Evolutionary conservation across 2,888 invertebrate genomes (phyloP).

Genomic region (Harmothoe impar): DNA sequence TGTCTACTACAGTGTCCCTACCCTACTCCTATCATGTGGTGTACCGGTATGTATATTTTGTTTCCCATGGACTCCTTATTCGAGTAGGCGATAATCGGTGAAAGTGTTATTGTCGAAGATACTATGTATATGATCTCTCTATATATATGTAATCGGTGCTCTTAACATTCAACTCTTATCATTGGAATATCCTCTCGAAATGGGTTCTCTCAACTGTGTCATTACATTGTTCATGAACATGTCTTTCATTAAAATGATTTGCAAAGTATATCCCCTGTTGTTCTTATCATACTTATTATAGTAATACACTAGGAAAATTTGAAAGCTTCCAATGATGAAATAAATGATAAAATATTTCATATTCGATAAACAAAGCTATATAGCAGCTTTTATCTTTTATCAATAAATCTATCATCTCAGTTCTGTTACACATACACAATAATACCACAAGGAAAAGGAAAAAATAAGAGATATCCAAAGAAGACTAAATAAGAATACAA

Average conservation of each 20-base stretch:
- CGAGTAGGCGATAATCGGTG: slow-evolving; percentile 1
- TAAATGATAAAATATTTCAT: no score
- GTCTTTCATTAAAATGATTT: slow-evolving; percentile 42
- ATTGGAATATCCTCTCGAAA: slow-evolving; percentile 10
- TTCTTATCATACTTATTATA: no score
- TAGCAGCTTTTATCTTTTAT: no score
- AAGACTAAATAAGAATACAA: no score
- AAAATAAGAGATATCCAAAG: no score
- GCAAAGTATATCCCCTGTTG: neutral
- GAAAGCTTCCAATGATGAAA: no score
- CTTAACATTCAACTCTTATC: slow-evolving; percentile 16
- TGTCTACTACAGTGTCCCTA: neutral
- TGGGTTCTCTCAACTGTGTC: neutral
- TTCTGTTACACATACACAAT: no score
- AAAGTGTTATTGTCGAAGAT: neutral
- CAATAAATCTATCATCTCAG: no score
- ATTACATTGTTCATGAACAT: neutral
- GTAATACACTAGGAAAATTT: no score
- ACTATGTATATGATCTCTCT: neutral
- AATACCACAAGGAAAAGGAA: no score
- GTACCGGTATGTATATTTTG: neutral
- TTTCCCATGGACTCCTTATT: neutral
- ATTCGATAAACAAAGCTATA: no score
- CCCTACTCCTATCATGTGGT: neutral
- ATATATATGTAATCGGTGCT: slow-evolving; percentile 20